Percentiles rank a stretch among this genome's conserved stretches.
Evolutionary conservation across 23 tunicate species (phyloP).

Genomic region (Aplidium turbinatum): DNA sequence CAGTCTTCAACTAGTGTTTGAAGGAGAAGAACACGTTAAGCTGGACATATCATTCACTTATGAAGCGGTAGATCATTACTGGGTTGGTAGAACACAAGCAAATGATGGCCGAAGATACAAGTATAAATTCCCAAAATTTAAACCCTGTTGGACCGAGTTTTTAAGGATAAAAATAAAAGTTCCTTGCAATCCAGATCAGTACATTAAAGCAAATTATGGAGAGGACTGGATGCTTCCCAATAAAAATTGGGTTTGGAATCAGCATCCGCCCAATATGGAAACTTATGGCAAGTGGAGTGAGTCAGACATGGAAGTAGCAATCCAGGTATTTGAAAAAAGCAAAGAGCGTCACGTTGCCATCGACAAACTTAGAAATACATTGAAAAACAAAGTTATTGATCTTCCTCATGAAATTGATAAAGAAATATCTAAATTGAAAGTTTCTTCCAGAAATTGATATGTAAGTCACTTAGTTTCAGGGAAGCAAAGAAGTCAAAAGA

Average conservation of each 20-base stretch:
- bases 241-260: constrained; percentile 68
- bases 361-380: constrained; percentile 1
- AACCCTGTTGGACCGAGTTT: constrained; percentile 83
- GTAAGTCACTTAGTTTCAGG: too few species aligned
- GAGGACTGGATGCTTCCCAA: constrained; percentile 54
- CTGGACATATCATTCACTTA: constrained; percentile 67
- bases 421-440: too few species aligned
- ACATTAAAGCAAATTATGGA: constrained; percentile 73
- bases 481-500: too few species aligned
- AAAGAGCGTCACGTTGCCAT: neutral
- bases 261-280: constrained; percentile 71
- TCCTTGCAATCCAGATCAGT: constrained; percentile 63
- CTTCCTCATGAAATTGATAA: too few species aligned
- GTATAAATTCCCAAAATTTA: constrained; percentile 50
- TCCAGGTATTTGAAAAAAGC: constrained; percentile 35
- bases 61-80: constrained; percentile 41
- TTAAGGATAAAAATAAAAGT: constrained; percentile 54
- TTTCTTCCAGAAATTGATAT: too few species aligned
- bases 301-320: constrained; percentile 40
- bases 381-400: too few species aligned
- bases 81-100: constrained; percentile 83
- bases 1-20: constrained; percentile 58
- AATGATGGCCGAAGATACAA: constrained; percentile 70
- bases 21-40: constrained; percentile 47
- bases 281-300: constrained; percentile 71